Percentiles rank a stretch among this genome's conserved stretches.
Evolutionary conservation across 2,113 vertebrate species (phyloP).

Genomic region (Pteropus alecto): DNA sequence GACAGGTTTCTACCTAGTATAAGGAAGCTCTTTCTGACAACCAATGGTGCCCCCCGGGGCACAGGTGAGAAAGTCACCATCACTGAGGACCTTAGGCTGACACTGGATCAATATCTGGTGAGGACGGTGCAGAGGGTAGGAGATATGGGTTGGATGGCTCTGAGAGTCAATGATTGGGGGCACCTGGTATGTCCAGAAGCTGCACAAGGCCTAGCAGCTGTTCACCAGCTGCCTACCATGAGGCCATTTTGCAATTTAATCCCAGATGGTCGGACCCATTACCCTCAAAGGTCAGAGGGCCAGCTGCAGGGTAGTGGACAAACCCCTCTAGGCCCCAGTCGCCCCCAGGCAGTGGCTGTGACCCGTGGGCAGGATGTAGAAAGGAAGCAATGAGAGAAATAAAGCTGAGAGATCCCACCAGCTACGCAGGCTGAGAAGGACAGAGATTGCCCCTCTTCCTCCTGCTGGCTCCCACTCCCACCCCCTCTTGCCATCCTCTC

Average conservation of each 20-base stretch:
- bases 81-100: background rate
- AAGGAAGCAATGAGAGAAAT: background rate
- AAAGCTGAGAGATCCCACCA: background rate
- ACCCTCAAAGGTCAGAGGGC: conserved; percentile 39
- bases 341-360: background rate
- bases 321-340: background rate
- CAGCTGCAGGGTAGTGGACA: background rate
- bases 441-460: background rate
- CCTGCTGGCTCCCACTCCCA: background rate
- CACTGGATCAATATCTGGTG: background rate
- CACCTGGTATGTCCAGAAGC: background rate
- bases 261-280: conserved; percentile 30
- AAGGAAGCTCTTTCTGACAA: background rate
- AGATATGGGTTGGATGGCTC: background rate
- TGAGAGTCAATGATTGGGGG: background rate
- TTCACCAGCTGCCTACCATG: conserved; percentile 45
- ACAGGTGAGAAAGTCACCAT: background rate
- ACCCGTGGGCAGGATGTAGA: background rate
- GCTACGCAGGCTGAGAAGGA: background rate
- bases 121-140: background rate
- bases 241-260: background rate
- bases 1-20: background rate
- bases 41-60: background rate
- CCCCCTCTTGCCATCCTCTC: background rate
- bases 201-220: conserved; percentile 50